These are phyloP conservation scores for Callospermophilus lateralis DNA, from an alignment of 2,113 vertebrate genomes.

Conservation along the genomic window DNA sequence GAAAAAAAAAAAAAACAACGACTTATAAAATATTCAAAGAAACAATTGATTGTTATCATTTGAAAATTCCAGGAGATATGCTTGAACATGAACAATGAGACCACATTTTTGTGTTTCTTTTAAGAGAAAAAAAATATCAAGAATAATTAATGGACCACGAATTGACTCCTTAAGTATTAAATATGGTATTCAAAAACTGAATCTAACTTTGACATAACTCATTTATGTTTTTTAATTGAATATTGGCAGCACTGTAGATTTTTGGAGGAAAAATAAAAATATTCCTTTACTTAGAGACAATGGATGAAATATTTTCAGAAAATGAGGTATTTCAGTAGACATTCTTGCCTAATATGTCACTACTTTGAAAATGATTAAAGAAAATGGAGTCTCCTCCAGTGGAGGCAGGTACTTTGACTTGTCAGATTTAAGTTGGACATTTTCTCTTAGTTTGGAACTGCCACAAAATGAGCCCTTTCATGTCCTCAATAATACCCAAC, in stretches of 20 bases:
- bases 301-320: conserved; percentile 65
- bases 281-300: conserved; percentile 45
- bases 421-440: conserved; percentile 75
- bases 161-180: conserved; percentile 38
- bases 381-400: conserved; percentile 55
- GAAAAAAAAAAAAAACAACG: neutral
- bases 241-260: neutral
- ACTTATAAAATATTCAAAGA: neutral
- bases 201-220: conserved; percentile 48
- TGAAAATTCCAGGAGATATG: neutral
- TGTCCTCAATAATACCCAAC: conserved; percentile 82
- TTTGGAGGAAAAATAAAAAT: neutral
- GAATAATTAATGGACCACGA: conserved; percentile 3
- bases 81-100: neutral
- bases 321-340: conserved; percentile 56
- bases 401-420: conserved; percentile 75
- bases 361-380: conserved; percentile 80
- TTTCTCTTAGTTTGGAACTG: conserved; percentile 75
- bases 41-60: neutral
- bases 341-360: conserved; percentile 73
- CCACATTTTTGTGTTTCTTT: conserved; percentile 31
- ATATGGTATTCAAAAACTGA: neutral
- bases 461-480: conserved; percentile 82
- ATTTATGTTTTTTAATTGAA: conserved; percentile 28
- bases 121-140: neutral